Conservation (phyloP, 2,113 vertebrate genomes). For the Vimba vimba region DNA sequence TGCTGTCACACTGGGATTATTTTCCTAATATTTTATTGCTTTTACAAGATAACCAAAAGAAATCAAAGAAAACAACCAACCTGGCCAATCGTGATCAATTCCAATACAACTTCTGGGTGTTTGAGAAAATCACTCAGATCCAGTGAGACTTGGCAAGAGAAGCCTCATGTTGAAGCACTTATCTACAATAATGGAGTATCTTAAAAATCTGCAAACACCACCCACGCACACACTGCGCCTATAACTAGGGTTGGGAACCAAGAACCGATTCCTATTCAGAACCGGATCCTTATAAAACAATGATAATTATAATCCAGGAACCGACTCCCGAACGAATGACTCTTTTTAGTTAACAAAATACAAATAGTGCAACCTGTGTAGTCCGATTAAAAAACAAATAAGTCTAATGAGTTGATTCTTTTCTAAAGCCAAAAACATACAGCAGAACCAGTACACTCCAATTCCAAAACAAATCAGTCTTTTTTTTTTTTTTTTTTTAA, state of each 20-base stretch:
- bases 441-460: not conserved
- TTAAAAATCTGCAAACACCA: constrained; percentile 62
- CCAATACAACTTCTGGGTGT: constrained; percentile 67
- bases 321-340: not conserved
- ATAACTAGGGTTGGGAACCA: not conserved
- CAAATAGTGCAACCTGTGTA: not conserved
- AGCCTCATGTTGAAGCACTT: constrained; percentile 64
- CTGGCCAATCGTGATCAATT: constrained; percentile 61
- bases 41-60: constrained; percentile 20
- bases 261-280: not conserved
- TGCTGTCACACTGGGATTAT: constrained; percentile 24
- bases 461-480: not conserved
- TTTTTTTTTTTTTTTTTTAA: too few relatives aligned
- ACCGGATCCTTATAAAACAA: not conserved
- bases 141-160: constrained; percentile 62
- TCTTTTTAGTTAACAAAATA: not conserved
- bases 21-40: constrained; percentile 16
- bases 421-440: too few relatives aligned
- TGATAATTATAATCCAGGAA: not conserved
- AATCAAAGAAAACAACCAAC: constrained; percentile 50
- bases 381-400: not conserved
- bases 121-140: constrained; percentile 27
- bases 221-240: not conserved
- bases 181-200: constrained; percentile 65
- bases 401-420: not conserved